Base-by-base conservation (phyloP, 2,888 invertebrate species). In the Stictocephala bisonia region DNA sequence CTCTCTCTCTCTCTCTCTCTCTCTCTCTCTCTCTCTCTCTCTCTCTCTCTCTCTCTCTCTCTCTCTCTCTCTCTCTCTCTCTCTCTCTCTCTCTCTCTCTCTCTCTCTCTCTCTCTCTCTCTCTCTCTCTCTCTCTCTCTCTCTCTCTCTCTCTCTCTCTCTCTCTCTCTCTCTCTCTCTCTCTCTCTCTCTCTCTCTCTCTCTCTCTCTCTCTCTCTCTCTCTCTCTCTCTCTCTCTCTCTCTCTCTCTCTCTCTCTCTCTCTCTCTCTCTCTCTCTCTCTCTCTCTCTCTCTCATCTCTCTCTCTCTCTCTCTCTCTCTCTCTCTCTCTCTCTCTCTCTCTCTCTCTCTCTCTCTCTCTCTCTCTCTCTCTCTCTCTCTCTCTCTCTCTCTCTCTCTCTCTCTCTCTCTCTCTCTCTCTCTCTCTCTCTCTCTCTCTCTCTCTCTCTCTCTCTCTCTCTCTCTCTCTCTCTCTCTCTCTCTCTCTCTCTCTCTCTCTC, bases 71-170 rank as follows among this genome's bases (percentile, higher is more conserved):
- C n/a, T n/a, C n/a, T n/a, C n/a, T n/a, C n/a, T n/a, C n/a, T n/a
- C n/a, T n/a, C n/a, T 9, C 13, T 60, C 31, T 27, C 58, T 18
- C 70, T 26, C 64, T 48, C 58, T 22, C 31, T 29, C 44, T 31
- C 44, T 22, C 70, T 69, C 60, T 53, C 53, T 40, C 69, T 56
- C 53, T 66, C 44, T 31, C 58, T 60, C 20, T 27, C 60, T 60
- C 27, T n/a, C 58, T 24, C 58, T 58, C 56, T 3, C 2, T 26
- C 2, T 3, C 15, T 11, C 24, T 56, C 11, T 56, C 56, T n/a
- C 24, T 2, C 2, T 26, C 11, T 22, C 22, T 22, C 27, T 22
- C 24, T 20, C 24, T 22, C 15, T 56, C 22, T 24, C 11, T 2
- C 56, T 22, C 24, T 26, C 22, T 56, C 22, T 1, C 24, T 31